phyloP scores from a whole-genome alignment of 2,113 vertebrate genomes.

The Melanerpes aurifrons region DNA sequence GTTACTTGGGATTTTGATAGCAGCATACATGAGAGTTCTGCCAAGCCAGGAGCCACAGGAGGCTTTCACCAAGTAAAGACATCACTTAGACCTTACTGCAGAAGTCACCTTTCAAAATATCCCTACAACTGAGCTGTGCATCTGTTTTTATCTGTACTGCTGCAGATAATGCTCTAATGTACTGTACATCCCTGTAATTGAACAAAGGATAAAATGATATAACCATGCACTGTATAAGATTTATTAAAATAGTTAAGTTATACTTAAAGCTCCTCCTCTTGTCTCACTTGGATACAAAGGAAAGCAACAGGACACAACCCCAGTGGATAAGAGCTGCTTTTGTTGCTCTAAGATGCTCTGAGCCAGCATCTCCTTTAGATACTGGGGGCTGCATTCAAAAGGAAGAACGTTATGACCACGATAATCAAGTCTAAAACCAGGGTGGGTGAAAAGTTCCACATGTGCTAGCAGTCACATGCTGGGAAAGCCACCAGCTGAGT shows the following conservation, averaged over 20 bases:
- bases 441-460: background rate
- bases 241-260: constrained; percentile 71
- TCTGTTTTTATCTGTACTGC: constrained; percentile 17
- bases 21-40: accelerated
- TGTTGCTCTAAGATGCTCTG: background rate
- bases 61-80: background rate
- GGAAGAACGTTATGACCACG: background rate
- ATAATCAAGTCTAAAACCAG: background rate
- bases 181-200: constrained; percentile 28
- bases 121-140: background rate
- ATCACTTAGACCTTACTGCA: background rate
- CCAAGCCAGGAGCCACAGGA: background rate
- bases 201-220: constrained; percentile 11
- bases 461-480: background rate
- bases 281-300: background rate
- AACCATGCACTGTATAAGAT: constrained; percentile 57
- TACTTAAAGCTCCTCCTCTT: background rate
- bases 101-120: background rate
- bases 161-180: constrained; percentile 10
- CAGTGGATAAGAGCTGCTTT: background rate
- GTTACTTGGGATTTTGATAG: background rate
- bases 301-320: background rate
- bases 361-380: background rate
- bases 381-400: background rate
- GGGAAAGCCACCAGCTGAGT: background rate